Evolutionary conservation across 1,140 invertebrate genomes (phyloP).

Genomic region (Acromyrmex heyeri): DNA sequence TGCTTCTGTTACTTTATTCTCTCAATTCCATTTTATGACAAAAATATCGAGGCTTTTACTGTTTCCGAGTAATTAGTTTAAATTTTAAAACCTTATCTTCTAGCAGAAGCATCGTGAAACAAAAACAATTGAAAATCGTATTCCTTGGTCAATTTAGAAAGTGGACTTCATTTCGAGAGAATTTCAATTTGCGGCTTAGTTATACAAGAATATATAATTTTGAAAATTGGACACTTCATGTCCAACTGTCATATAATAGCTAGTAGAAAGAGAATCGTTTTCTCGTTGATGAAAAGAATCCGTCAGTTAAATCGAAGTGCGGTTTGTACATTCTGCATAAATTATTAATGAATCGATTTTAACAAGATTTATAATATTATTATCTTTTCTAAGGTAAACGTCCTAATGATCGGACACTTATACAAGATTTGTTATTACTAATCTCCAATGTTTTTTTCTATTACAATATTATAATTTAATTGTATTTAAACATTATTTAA

Average conservation of each 20-base stretch:
- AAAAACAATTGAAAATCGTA: not conserved
- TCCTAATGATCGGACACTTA: too few species aligned
- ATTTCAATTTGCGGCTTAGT: slow-evolving; percentile 5
- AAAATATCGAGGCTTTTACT: not conserved
- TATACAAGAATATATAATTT: not conserved
- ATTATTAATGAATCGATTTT: slow-evolving; percentile 8
- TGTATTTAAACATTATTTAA: too few species aligned
- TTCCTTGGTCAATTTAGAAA: not conserved
- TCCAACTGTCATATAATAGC: not conserved
- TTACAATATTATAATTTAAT: too few species aligned
- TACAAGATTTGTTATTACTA: too few species aligned
- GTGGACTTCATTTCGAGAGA: slow-evolving; percentile 5
- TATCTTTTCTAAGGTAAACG: too few species aligned
- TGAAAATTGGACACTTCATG: slow-evolving; percentile 1
- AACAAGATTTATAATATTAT: not conserved
- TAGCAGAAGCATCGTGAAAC: not conserved
- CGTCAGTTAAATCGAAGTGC: not conserved
- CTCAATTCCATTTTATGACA: not conserved
- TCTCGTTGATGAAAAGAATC: not conserved
- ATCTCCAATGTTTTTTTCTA: too few species aligned
- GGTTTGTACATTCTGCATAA: not conserved
- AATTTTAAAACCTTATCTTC: not conserved
- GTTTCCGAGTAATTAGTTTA: slow-evolving; percentile 11
- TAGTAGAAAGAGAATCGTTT: not conserved
- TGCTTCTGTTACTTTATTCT: not conserved